A percentile compares a stretch with the other conserved stretches of the same genome.
Evolutionary conservation across 2,888 invertebrate genomes (phyloP).

Genomic region (Dasysyrphus albostriatus): DNA sequence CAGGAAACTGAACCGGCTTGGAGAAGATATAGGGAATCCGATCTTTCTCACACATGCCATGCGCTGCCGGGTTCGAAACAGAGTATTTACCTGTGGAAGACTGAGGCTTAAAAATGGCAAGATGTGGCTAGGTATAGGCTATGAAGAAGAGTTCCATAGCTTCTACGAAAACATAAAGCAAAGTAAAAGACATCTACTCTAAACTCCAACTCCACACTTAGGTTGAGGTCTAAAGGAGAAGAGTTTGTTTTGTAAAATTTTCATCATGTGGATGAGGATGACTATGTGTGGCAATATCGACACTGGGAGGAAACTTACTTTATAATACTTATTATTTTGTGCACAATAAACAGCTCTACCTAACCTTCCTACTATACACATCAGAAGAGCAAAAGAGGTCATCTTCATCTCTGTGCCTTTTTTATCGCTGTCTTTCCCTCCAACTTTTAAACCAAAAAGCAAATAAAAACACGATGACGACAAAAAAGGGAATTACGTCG

Average conservation of each 20-base stretch:
- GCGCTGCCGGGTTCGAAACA: slow-evolving; percentile 39
- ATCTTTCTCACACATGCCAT: slow-evolving; percentile 76
- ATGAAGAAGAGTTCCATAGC: background rate
- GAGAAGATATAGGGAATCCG: slow-evolving; percentile 70
- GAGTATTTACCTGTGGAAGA: slow-evolving; percentile 12
- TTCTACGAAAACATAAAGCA: background rate
- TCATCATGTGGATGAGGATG: slow-evolving; percentile 33
- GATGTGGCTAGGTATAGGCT: background rate
- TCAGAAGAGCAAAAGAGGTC: slow-evolving; percentile 48
- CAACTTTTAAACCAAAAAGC: slow-evolving; percentile 23
- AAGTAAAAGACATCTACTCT: slow-evolving; percentile 1
- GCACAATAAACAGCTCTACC: background rate
- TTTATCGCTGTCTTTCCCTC: background rate
- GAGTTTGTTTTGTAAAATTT: slow-evolving; percentile 23
- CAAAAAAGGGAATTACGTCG: slow-evolving; percentile 66
- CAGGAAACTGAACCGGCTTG: slow-evolving; percentile 83
- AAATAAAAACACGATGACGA: slow-evolving; percentile 36
- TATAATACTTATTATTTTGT: background rate
- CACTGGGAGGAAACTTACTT: background rate
- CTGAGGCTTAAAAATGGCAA: background rate
- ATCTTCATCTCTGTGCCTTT: background rate
- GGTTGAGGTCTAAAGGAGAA: background rate
- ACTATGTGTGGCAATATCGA: slow-evolving; percentile 54
- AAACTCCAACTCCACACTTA: background rate
- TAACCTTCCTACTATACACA: background rate